Percentiles rank a stretch among this genome's conserved stretches.
These are phyloP conservation scores for Uloborus diversus DNA, from an alignment of 1,140 invertebrate genomes.

Conservation along the genomic window DNA sequence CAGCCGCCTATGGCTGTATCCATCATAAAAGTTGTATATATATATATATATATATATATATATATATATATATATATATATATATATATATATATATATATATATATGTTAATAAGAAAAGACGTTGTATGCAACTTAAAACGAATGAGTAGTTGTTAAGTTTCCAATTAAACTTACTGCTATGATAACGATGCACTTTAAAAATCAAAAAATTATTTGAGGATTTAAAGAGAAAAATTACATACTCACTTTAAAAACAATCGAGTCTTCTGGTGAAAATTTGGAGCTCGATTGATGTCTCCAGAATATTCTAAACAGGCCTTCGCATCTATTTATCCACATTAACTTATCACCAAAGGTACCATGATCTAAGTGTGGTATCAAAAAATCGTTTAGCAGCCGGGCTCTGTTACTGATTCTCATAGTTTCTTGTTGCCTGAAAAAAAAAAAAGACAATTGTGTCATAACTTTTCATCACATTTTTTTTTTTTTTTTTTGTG, in stretches of 20 bases:
- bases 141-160: background rate
- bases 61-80: background rate
- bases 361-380: conserved; percentile 6
- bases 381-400: conserved; percentile 18
- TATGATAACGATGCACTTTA: background rate
- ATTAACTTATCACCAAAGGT: conserved; percentile 7
- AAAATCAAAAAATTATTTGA: background rate
- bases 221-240: background rate
- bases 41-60: background rate
- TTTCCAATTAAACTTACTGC: background rate
- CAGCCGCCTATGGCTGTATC: no score
- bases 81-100: background rate
- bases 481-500: no score
- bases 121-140: background rate
- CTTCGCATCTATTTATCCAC: background rate
- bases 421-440: no score
- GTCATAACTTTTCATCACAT: no score
- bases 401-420: no score
- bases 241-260: conserved; percentile 23
- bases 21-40: no score
- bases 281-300: conserved; percentile 20
- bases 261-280: background rate
- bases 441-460: no score
- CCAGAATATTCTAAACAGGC: conserved; percentile 13
- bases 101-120: background rate